Base-by-base conservation (phyloP, 2,888 invertebrate species). In the Luffia ferchaultella region DNA sequence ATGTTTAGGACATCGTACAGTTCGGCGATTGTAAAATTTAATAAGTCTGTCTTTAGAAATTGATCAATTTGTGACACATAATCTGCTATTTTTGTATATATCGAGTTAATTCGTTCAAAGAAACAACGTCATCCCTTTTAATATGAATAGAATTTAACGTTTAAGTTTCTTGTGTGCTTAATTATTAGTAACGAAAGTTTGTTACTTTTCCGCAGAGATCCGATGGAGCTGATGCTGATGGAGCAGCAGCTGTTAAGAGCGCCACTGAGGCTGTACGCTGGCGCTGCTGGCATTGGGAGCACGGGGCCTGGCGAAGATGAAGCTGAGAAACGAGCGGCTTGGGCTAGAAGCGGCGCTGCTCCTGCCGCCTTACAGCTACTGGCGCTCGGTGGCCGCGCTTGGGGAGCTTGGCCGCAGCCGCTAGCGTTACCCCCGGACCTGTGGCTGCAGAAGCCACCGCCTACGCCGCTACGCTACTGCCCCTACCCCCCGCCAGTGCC, bases 341-440 rank as follows among this genome's bases (percentile, higher is more conserved):
- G 87, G 86, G 78, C 85, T 62, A 57, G 83, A 44, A 12, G 30
- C 30, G 30, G 30, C 30, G n/a, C n/a, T n/a, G 84, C 86, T 2
- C 78, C 85, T 0, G 80, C 75, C 44, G 85, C 73, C 57, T 64
- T 70, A 62, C 87, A 68, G 59, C 65, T 69, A 60, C 71, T 70
- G 60, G 80, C 71, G 53, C 79, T 89, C 43, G 90, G 89, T 53
- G 89, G 89, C 12, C 89, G 92, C 57, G 92, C 92, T 64, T 95
- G 95, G 59, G 91, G 93, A 88, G 93, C 93, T 68, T 95, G 66
- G 69, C 93, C 94, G 64, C 95, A 95, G 72, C 94, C 95, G 0
- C 91, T 94, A 62, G 83, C 93, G 30, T 82, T 93, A 49, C 94
- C 95, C 60, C 95, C 95, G 55, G 95, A 96, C 68, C 92, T 95